Conservation (phyloP, 2,888 invertebrate species). For the Pandemis corylana region DNA sequence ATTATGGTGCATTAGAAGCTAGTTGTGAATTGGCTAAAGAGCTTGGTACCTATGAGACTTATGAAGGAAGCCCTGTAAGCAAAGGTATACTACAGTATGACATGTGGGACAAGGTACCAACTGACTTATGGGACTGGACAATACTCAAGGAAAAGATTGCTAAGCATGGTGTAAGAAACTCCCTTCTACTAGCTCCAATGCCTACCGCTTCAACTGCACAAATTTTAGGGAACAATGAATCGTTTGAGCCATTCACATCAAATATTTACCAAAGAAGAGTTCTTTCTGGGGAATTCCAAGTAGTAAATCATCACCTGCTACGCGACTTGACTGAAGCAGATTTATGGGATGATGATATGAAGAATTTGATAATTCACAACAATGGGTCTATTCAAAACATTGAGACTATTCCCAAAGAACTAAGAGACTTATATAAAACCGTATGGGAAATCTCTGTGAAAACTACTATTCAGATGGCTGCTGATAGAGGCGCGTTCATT, state of each 20-base stretch:
- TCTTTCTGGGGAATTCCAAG: constrained; percentile 97
- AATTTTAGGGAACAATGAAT: constrained; percentile 99
- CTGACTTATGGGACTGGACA: constrained; percentile 95
- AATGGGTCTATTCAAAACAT: constrained; percentile 97
- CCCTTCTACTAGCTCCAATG: constrained; percentile 97
- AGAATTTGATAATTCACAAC: constrained; percentile 95
- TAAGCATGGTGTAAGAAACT: constrained; percentile 96
- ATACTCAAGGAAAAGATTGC: constrained; percentile 93
- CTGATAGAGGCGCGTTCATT: constrained; percentile 98
- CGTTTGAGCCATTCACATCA: constrained; percentile 98
- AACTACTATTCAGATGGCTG: constrained; percentile 97
- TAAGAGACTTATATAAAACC: constrained; percentile 96
- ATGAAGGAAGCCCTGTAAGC: constrained; percentile 96
- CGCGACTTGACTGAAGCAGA: constrained; percentile 96
- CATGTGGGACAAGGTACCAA: constrained; percentile 97
- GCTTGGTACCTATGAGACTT: constrained; percentile 95
- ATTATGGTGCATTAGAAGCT: constrained; percentile 98
- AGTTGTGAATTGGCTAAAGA: constrained; percentile 96
- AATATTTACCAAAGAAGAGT: constrained; percentile 98
- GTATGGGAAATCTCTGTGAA: constrained; percentile 99
- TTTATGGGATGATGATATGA: constrained; percentile 98
- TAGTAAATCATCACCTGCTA: constrained; percentile 98
- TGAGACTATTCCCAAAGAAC: constrained; percentile 91
- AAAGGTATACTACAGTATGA: constrained; percentile 98
- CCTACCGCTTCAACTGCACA: constrained; percentile 99